Evolutionary conservation across 2,113 vertebrate genomes (phyloP).

Genomic region (Sinocyclocheilus maitianheensis): DNA sequence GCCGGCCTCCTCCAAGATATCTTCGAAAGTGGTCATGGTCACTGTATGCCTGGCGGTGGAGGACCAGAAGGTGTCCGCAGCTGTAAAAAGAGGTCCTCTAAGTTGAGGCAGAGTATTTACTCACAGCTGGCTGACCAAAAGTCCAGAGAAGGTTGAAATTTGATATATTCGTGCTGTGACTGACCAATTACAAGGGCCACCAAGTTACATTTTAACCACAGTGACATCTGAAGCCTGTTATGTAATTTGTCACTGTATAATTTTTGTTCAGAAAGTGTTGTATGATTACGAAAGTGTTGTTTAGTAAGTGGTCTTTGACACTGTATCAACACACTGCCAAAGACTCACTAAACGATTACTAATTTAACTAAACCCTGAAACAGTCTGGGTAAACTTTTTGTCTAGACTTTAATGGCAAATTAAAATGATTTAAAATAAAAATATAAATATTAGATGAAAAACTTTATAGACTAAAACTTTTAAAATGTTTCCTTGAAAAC

Average conservation of each 20-base stretch:
- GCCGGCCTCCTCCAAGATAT: constrained; percentile 85
- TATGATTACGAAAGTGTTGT: background rate
- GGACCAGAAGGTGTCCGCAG: background rate
- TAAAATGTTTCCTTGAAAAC: background rate
- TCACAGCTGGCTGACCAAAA: constrained; percentile 61
- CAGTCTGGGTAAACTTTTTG: background rate
- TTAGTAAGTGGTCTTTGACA: background rate
- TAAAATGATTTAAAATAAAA: background rate
- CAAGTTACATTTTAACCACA: constrained; percentile 60
- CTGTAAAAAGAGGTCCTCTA: background rate
- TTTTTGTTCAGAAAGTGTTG: background rate
- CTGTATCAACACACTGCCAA: no score
- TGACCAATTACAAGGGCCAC: constrained; percentile 42
- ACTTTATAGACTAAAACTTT: background rate
- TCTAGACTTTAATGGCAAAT: no score
- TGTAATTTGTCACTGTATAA: constrained; percentile 21
- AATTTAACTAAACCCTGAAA: no score
- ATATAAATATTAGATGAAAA: background rate
- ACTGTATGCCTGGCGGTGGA: background rate
- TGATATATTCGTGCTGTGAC: constrained; percentile 12
- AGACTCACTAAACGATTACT: no score
- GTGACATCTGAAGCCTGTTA: constrained; percentile 49
- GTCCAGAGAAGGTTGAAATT: constrained; percentile 56
- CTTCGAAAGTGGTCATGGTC: constrained; percentile 88
- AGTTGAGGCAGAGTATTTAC: constrained; percentile 59